Percentiles rank a stretch among this genome's conserved stretches.
Evolutionary conservation across 2,797 vertebrate genomes (phyloP).

Genomic region (Carapus acus): DNA sequence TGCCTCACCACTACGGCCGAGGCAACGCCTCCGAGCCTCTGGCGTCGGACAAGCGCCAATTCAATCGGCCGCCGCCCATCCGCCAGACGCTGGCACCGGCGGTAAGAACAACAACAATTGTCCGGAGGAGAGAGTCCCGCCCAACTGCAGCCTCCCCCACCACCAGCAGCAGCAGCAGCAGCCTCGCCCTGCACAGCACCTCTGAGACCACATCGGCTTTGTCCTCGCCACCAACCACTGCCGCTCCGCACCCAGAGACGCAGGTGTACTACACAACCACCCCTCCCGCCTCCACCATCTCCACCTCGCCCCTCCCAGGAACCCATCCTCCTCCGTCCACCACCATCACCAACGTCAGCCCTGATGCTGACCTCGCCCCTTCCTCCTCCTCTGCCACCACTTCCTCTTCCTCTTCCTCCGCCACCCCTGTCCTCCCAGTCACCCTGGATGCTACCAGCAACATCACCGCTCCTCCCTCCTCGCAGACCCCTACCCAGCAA

Average conservation of each 20-base stretch:
- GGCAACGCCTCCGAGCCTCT: constrained; percentile 64
- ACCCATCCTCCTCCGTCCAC: too few species aligned
- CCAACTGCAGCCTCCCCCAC: constrained; percentile 1
- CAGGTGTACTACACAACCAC: constrained; percentile 9
- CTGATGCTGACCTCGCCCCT: constrained; percentile 19
- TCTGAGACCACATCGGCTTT: constrained; percentile 2
- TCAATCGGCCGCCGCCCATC: constrained; percentile 53
- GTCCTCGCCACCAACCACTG: constrained; percentile 13
- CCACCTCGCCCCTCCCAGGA: too few species aligned
- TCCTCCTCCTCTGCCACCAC: constrained; percentile 4
- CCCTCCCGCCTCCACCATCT: constrained; percentile 7
- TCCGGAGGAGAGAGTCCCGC: constrained; percentile 5
- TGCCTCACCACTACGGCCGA: constrained; percentile 65
- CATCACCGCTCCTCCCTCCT: constrained; percentile 15
- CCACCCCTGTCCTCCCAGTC: background rate
- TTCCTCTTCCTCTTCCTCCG: constrained; percentile 2
- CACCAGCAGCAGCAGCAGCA: too few species aligned
- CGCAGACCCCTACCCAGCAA: background rate
- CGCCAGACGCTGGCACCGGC: constrained; percentile 34
- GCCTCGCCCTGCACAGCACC: constrained; percentile 19
- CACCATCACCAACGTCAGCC: background rate
- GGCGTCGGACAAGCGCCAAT: constrained; percentile 71
- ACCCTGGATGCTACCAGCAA: constrained; percentile 3
- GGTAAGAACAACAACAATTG: constrained; percentile 8
- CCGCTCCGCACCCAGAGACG: background rate